Base-by-base conservation (phyloP, 2,888 invertebrate species). In the Lasiommata megera region DNA sequence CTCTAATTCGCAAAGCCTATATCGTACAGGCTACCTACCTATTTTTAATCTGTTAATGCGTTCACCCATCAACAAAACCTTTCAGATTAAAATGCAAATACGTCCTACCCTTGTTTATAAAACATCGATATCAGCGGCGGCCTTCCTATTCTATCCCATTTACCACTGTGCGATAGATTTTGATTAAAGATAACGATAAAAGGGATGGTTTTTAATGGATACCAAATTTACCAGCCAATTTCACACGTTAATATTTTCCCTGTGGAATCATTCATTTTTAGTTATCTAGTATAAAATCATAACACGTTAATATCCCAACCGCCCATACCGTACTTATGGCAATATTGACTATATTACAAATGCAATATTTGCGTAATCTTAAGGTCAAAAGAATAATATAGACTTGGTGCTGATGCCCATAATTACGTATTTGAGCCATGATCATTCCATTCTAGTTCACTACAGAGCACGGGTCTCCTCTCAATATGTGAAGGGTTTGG, bases 61-160 rank as follows among this genome's bases (percentile, higher is more conserved):
- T 40, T 53, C 18, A 43, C 29, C 18, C 17, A 54, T 34, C 9
- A 28, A 28, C 31, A 16, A 36, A 18, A 44, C 40, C 31, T 52
- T 58, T 52, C 41, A 43, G 31, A 14, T 37, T 23, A 34, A 60
- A 60, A 47, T 57, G 56, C 29, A 54, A 54, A 59, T 62, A 52
- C 56, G 54, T 37, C 51, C 48, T n/a, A 8, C 36, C 40, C 23
- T 41, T 52, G 8, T 52, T 57, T 18, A 37, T 29, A 34, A 51
- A 52, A 40, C 41, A 50, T 50, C 36, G 29, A 56, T 52, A 48
- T 37, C 17, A 31, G 31, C 17, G 38, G 47, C 50, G 41, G 41
- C 28, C 43, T 46, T 36, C 28, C 43, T 38, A 38, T 46, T 47
- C 36, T 29, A 52, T 52, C 31, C 52, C 6, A 17, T 14, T 18